Percentiles rank a stretch among this genome's conserved stretches.
Conservation (phyloP, 2,113 vertebrate species). For the Laticauda colubrina region DNA sequence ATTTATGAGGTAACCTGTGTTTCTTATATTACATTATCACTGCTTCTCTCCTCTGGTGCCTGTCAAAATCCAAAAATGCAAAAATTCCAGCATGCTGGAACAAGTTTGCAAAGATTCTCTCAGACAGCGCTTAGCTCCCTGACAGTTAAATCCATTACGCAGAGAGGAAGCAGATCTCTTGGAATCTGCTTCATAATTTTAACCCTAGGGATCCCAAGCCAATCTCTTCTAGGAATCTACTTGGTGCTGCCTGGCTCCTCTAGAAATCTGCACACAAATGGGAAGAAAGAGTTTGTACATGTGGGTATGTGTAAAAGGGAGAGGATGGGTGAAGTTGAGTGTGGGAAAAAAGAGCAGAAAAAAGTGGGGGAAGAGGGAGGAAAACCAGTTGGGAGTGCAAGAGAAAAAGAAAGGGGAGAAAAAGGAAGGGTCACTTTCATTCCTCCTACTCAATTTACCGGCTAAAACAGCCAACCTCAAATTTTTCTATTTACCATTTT, state of each 20-base stretch:
- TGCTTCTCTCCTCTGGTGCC: background rate
- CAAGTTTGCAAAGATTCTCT: background rate
- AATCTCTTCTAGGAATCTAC: background rate
- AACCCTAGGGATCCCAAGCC: background rate
- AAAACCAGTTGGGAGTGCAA: background rate
- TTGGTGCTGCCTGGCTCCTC: too few relatives aligned
- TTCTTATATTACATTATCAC: background rate
- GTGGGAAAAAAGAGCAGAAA: background rate
- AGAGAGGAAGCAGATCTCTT: background rate
- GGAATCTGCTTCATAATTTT: background rate
- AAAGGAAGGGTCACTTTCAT: background rate
- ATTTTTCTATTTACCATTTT: background rate
- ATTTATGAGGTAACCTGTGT: background rate
- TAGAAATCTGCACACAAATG: background rate
- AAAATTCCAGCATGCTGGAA: background rate
- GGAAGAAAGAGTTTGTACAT: background rate
- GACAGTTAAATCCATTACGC: background rate
- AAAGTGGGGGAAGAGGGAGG: background rate
- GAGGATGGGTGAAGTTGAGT: background rate
- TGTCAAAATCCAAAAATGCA: background rate
- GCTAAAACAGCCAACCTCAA: background rate
- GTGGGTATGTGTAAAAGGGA: background rate
- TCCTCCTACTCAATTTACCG: background rate
- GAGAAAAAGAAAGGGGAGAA: background rate
- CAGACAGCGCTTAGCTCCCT: background rate